Percentiles rank a stretch among this genome's conserved stretches.
Evolutionary conservation across 2,888 invertebrate genomes (phyloP).

Genomic region (Synanthedon tipuliformis): DNA sequence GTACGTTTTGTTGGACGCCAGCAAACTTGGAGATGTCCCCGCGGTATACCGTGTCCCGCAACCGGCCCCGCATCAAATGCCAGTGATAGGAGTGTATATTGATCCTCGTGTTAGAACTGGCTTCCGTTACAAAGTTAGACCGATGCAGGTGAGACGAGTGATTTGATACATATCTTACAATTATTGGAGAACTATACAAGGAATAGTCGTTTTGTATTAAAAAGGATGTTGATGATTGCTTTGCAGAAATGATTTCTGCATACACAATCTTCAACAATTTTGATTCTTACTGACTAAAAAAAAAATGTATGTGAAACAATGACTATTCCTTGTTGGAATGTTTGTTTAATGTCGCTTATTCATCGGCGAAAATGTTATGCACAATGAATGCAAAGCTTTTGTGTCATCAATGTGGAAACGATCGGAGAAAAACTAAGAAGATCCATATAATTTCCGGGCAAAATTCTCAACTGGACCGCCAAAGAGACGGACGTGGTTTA

Average conservation of each 20-base stretch:
- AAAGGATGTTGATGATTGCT: conserved; percentile 59
- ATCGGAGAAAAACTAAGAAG: conserved; percentile 52
- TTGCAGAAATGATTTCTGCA: conserved; percentile 11
- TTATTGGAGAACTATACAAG: conserved; percentile 24
- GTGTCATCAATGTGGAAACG: conserved; percentile 43
- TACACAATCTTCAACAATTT: conserved; percentile 58
- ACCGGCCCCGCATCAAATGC: conserved; percentile 73
- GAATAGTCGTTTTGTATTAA: conserved; percentile 28
- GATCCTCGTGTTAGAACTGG: conserved; percentile 79
- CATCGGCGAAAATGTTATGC: conserved; percentile 30
- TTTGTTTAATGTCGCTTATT: conserved; percentile 49
- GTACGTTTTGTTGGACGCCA: conserved; percentile 67
- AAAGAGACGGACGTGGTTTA: conserved; percentile 33
- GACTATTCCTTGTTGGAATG: conserved; percentile 35
- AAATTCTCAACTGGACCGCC: conserved; percentile 48
- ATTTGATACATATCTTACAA: conserved; percentile 21
- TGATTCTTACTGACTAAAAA: not conserved
- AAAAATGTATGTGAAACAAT: conserved; percentile 5
- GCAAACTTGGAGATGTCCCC: conserved; percentile 74
- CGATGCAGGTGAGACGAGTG: conserved; percentile 69
- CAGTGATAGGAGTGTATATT: conserved; percentile 78
- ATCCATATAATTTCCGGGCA: conserved; percentile 52
- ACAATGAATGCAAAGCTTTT: conserved; percentile 37
- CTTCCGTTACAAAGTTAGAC: conserved; percentile 79
- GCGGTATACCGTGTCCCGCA: conserved; percentile 73